Evolutionary conservation across 2,888 invertebrate genomes (phyloP).

Genomic region (Andrena flavipes): DNA sequence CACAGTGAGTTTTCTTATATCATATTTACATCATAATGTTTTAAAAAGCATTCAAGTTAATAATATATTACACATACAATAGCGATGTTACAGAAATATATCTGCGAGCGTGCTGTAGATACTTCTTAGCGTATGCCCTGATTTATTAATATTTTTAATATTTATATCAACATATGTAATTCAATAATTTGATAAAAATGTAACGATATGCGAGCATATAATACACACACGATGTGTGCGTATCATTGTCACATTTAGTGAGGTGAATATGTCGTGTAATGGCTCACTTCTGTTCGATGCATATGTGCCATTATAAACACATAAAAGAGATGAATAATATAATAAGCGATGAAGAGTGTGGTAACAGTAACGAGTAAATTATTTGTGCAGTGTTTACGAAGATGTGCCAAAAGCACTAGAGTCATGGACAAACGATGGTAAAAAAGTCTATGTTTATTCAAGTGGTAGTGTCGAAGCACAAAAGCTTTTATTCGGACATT

Average conservation of each 20-base stretch:
- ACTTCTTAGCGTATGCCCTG: neutral
- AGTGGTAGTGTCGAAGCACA: conserved; percentile 97
- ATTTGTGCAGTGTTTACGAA: conserved; percentile 90
- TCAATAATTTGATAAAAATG: conserved; percentile 2
- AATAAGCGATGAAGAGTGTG: neutral
- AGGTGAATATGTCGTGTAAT: conserved; percentile 66
- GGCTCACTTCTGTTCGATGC: conserved; percentile 65
- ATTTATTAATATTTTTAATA: neutral
- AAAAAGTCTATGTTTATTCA: conserved; percentile 94
- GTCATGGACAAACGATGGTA: conserved; percentile 89
- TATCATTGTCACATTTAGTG: conserved; percentile 36
- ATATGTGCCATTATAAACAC: conserved; percentile 16
- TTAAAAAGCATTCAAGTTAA: neutral
- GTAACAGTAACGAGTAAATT: conserved; percentile 24
- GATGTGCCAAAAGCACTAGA: conserved; percentile 93
- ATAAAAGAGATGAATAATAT: conserved; percentile 11
- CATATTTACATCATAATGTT: neutral
- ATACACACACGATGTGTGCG: neutral
- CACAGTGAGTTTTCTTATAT: conserved; percentile 91
- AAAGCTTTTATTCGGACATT: conserved; percentile 92
- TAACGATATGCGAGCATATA: neutral
- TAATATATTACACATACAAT: neutral
- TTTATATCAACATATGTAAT: conserved; percentile 17
- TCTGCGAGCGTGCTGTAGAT: conserved; percentile 13
- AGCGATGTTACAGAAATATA: conserved; percentile 33